Percentiles rank a stretch among this genome's conserved stretches.
Evolutionary conservation across 2,888 invertebrate genomes (phyloP).

Genomic region (Hoplodrina ambigua): DNA sequence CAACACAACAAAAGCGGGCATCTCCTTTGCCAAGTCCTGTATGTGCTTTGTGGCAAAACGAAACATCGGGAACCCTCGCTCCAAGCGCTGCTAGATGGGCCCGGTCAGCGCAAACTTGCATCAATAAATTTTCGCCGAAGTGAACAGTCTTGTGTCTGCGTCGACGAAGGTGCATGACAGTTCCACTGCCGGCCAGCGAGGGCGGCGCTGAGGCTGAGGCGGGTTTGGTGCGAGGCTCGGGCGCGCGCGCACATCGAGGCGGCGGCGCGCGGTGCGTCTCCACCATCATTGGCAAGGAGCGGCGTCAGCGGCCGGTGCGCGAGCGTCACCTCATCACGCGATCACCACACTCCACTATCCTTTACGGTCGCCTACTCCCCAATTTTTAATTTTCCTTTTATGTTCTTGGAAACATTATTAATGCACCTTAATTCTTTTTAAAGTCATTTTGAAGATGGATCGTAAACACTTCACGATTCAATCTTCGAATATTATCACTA

Average conservation of each 20-base stretch:
- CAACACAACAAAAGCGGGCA: conserved; percentile 86
- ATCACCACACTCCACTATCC: conserved; percentile 64
- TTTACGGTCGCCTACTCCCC: conserved; percentile 67
- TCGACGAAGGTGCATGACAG: conserved; percentile 91
- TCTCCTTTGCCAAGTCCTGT: conserved; percentile 85
- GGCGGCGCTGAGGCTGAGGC: conserved; percentile 90
- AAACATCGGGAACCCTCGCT: conserved; percentile 86
- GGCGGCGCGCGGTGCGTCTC: conserved; percentile 89
- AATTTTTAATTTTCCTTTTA: conserved; percentile 64
- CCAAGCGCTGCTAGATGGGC: conserved; percentile 88
- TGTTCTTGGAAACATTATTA: conserved; percentile 68
- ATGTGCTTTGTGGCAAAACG: conserved; percentile 87
- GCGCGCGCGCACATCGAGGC: conserved; percentile 86
- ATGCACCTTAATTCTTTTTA: conserved; percentile 63
- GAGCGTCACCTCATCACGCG: conserved; percentile 88
- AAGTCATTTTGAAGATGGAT: conserved; percentile 55
- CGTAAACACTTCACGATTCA: conserved; percentile 19
- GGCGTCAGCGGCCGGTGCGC: conserved; percentile 88
- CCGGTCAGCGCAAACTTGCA: conserved; percentile 94
- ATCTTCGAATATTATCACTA: conserved; percentile 23
- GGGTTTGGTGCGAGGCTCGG: conserved; percentile 85
- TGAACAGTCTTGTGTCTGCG: conserved; percentile 94
- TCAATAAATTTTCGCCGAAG: conserved; percentile 94
- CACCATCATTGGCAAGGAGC: conserved; percentile 89
- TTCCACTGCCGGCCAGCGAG: conserved; percentile 88